A percentile compares a stretch with the other conserved stretches of the same genome.
Conservation (phyloP, 2,797 vertebrate genomes). For the Enteromius anoplus region DNA sequence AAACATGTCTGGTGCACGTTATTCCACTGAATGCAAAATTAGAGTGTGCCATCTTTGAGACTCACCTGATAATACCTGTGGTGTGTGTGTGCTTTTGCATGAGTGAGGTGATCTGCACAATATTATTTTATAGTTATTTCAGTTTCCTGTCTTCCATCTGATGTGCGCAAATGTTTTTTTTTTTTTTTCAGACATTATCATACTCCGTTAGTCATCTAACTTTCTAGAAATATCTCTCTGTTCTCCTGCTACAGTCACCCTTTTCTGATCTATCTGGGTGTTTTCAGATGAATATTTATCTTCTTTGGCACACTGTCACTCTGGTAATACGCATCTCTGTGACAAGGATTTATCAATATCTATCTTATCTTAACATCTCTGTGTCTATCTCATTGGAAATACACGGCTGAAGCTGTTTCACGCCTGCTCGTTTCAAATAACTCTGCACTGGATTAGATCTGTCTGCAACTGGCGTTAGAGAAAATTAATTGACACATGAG, state of each 20-base stretch:
- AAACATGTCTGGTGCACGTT: constrained; percentile 10
- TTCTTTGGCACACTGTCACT: constrained; percentile 65
- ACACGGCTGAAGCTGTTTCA: constrained; percentile 5
- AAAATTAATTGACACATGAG: constrained; percentile 51
- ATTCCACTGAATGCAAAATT: constrained; percentile 11
- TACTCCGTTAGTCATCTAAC: constrained; percentile 7
- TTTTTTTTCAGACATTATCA: not conserved
- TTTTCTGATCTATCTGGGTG: constrained; percentile 11
- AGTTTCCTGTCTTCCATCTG: constrained; percentile 15
- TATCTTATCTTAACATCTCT: not conserved
- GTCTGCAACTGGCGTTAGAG: constrained; percentile 27
- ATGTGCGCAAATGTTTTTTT: not conserved
- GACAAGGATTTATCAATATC: constrained; percentile 64
- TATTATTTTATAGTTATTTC: constrained; percentile 4
- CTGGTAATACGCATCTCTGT: constrained; percentile 66
- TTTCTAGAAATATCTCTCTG: constrained; percentile 25
- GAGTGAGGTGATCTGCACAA: not conserved
- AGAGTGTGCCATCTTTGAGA: not conserved
- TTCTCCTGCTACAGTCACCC: constrained; percentile 3
- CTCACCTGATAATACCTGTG: not conserved
- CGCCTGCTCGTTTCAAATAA: not conserved
- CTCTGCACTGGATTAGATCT: not conserved
- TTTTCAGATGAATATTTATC: constrained; percentile 65
- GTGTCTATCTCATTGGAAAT: not conserved
- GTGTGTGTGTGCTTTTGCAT: not conserved